Conservation (phyloP, 2,888 invertebrate genomes). For the Drosophila differens region DNA sequence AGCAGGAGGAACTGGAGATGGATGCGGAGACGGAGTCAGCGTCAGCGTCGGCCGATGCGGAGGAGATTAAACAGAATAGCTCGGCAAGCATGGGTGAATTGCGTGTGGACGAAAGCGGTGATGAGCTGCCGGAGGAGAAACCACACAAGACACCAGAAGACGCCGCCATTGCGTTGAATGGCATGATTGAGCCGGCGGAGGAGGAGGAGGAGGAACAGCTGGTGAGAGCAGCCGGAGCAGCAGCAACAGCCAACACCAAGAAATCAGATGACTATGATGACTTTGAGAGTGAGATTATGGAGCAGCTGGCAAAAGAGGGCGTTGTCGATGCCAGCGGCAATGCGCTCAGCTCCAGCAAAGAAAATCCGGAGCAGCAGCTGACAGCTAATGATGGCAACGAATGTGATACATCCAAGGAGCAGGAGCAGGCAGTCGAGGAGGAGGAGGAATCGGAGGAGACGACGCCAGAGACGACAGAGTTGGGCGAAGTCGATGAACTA, state of each 20-base stretch:
- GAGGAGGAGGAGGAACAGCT: neutral
- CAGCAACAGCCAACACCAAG: conserved; percentile 6
- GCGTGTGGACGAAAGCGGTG: conserved; percentile 70
- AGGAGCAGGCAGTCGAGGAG: neutral
- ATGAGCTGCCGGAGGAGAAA: conserved; percentile 16
- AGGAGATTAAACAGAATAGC: conserved; percentile 23
- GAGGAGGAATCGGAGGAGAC: neutral
- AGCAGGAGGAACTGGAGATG: conserved; percentile 11
- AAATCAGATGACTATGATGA: conserved; percentile 54
- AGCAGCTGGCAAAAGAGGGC: conserved; percentile 61
- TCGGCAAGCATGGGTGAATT: conserved; percentile 69
- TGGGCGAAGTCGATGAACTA: conserved; percentile 3
- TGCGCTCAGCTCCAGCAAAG: conserved; percentile 60
- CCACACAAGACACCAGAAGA: neutral
- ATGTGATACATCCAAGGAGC: conserved; percentile 31
- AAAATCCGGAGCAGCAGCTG: conserved; percentile 5
- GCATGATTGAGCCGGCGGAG: neutral
- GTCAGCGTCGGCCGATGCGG: conserved; percentile 5
- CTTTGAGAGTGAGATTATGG: conserved; percentile 64
- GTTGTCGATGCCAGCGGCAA: conserved; percentile 66
- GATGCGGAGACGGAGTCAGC: conserved; percentile 6
- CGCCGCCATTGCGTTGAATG: neutral
- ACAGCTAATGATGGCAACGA: conserved; percentile 8
- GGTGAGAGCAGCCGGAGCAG: neutral
- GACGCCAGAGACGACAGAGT: conserved; percentile 5